A percentile compares a stretch with the other conserved stretches of the same genome.
These are phyloP conservation scores for Eolophus roseicapilla DNA, from an alignment of 2,113 vertebrate genomes.

Conservation along the genomic window DNA sequence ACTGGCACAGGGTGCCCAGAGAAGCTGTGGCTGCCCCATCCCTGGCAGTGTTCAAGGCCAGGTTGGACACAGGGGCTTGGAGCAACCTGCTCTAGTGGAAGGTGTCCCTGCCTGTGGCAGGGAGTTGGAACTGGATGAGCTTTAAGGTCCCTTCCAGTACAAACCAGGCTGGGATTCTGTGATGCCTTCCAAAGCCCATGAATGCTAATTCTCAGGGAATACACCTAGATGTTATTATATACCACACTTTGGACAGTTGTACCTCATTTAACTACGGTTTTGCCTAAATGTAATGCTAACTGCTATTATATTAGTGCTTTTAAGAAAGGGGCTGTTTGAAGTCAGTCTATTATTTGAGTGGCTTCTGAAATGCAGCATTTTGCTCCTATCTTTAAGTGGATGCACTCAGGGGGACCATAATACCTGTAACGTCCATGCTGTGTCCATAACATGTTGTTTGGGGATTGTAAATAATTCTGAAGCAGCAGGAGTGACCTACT, in stretches of 20 bases:
- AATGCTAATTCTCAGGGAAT: rapidly evolving
- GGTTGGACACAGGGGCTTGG: no score
- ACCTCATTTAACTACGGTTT: rapidly evolving
- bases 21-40: no score
- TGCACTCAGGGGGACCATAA: neutral
- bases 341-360: neutral
- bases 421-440: neutral
- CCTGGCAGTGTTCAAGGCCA: no score
- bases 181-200: neutral
- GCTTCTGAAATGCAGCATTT: neutral
- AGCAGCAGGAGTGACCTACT: conserved; percentile 68
- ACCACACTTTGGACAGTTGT: rapidly evolving
- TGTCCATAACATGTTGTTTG: neutral
- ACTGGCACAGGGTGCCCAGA: no score
- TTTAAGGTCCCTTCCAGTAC: neutral
- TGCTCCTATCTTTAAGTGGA: neutral
- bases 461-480: conserved; percentile 47
- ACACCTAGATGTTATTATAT: rapidly evolving
- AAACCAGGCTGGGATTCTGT: neutral
- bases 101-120: rapidly evolving
- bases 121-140: neutral
- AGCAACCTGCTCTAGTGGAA: neutral
- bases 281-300: rapidly evolving
- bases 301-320: neutral
- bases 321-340: neutral